Evolutionary conservation across 2,888 invertebrate species (phyloP).

Genomic region (Morpho deidamia): DNA sequence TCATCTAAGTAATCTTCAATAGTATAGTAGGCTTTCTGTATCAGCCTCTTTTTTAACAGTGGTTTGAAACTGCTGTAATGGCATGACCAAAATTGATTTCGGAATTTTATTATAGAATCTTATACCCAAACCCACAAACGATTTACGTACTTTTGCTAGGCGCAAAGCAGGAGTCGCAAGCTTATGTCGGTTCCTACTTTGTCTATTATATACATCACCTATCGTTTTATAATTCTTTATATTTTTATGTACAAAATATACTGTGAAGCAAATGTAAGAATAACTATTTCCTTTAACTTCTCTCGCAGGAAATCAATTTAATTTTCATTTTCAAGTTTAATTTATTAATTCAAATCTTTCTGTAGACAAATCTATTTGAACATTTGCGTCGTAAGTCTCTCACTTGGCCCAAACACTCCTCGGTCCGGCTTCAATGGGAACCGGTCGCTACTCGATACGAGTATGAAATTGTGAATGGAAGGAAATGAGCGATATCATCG

Average conservation of each 20-base stretch:
- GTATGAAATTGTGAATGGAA: constrained; percentile 38
- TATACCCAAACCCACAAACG: too few relatives aligned
- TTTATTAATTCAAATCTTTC: background rate
- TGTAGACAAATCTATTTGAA: background rate
- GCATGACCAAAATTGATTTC: too few relatives aligned
- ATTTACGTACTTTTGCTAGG: too few relatives aligned
- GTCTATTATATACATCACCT: too few relatives aligned
- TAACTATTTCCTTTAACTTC: background rate
- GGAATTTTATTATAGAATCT: too few relatives aligned
- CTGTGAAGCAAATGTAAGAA: background rate
- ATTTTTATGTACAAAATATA: background rate
- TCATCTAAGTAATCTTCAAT: too few relatives aligned
- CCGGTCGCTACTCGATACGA: constrained; percentile 33
- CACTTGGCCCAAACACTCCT: constrained; percentile 17
- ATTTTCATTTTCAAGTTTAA: background rate
- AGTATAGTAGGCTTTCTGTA: too few relatives aligned
- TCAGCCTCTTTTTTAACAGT: too few relatives aligned
- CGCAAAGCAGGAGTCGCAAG: too few relatives aligned
- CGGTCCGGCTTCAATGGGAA: constrained; percentile 22
- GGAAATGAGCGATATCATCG: constrained; percentile 32
- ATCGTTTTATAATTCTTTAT: too few relatives aligned
- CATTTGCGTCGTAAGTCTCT: background rate
- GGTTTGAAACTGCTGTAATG: too few relatives aligned
- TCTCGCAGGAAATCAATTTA: background rate
- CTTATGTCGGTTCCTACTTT: too few relatives aligned